Evolutionary conservation across 2,888 invertebrate species (phyloP).

Genomic region (Dolichomitus sp.): DNA sequence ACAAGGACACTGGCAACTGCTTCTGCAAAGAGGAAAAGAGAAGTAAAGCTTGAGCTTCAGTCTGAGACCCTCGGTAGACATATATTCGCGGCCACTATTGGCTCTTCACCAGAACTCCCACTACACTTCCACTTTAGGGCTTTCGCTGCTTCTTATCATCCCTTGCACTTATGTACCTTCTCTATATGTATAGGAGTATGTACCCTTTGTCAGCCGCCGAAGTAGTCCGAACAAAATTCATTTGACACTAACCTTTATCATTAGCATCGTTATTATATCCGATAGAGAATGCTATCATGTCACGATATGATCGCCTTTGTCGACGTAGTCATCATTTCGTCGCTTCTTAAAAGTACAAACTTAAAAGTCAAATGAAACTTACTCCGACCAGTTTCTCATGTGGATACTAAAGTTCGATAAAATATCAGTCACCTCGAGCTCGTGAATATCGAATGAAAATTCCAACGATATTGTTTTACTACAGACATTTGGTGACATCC

Average conservation of each 20-base stretch:
- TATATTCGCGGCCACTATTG: conserved; percentile 34
- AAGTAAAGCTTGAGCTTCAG: conserved; percentile 26
- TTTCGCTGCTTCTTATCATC: neutral
- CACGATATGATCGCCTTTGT: conserved; percentile 4
- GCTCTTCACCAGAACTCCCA: conserved; percentile 54
- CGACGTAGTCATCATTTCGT: neutral
- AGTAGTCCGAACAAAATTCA: conserved; percentile 4
- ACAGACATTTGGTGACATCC: neutral
- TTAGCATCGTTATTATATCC: conserved; percentile 4
- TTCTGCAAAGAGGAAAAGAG: conserved; percentile 39
- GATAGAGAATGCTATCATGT: neutral
- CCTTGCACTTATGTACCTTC: neutral
- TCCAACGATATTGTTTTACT: neutral
- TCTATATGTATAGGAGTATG: neutral
- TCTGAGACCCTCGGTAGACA: conserved; percentile 27
- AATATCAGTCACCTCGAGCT: conserved; percentile 1
- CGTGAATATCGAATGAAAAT: neutral
- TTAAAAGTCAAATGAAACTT: conserved; percentile 10
- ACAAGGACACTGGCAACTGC: conserved; percentile 44
- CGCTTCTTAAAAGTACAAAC: conserved; percentile 2
- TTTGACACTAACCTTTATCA: conserved; percentile 19
- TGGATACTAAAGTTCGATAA: conserved; percentile 30
- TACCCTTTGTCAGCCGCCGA: neutral
- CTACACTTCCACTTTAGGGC: conserved; percentile 23
- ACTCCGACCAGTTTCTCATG: neutral